These are phyloP conservation scores for Thyatira batis DNA, from an alignment of 2,888 invertebrate species.

Conservation along the genomic window DNA sequence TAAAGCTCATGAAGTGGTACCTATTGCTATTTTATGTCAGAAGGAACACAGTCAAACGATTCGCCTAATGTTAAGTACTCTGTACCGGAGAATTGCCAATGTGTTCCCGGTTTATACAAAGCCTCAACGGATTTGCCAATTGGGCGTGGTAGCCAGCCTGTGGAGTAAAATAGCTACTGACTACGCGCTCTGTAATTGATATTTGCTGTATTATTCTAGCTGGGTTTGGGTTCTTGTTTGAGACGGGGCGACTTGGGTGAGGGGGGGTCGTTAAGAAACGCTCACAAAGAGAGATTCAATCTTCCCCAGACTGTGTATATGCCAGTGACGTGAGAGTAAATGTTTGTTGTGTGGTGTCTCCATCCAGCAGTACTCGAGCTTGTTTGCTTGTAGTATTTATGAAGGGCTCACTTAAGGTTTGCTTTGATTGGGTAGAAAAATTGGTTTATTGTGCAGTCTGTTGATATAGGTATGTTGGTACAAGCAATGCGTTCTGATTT, in stretches of 20 bases:
- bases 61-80: too few relatives aligned
- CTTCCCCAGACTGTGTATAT: slow-evolving; percentile 55
- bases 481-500: background rate
- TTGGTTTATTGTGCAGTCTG: background rate
- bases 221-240: slow-evolving; percentile 37
- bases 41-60: too few relatives aligned
- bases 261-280: slow-evolving; percentile 42
- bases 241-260: slow-evolving; percentile 19
- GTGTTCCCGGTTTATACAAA: too few relatives aligned
- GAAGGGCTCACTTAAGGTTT: slow-evolving; percentile 31
- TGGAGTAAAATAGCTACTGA: too few relatives aligned
- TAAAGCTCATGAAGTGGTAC: too few relatives aligned
- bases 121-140: too few relatives aligned
- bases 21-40: too few relatives aligned
- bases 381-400: slow-evolving; percentile 39
- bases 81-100: too few relatives aligned
- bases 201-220: slow-evolving; percentile 67
- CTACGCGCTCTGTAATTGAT: slow-evolving; percentile 53
- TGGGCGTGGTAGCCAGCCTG: too few relatives aligned
- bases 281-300: slow-evolving; percentile 54
- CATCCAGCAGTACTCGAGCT: slow-evolving; percentile 31
- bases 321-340: slow-evolving; percentile 49
- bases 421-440: slow-evolving; percentile 12
- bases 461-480: background rate
- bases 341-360: slow-evolving; percentile 37